phyloP scores from a whole-genome alignment of 1,140 invertebrate genomes.

The Neodiprion fabricii region DNA sequence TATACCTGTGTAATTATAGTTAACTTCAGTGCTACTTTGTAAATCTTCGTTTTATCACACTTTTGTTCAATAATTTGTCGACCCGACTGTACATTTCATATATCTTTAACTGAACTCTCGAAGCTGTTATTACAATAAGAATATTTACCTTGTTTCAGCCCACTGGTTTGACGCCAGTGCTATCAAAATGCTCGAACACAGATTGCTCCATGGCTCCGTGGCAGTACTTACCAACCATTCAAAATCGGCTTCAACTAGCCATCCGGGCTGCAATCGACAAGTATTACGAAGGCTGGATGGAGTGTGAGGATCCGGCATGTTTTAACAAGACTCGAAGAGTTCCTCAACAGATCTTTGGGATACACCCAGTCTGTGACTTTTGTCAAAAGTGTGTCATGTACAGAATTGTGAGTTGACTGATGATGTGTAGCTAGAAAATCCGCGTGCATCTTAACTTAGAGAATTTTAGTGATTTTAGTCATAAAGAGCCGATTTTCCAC shows the following conservation, averaged over 20 bases:
- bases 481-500: too few species aligned
- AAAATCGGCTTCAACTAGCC: constrained; percentile 74
- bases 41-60: too few species aligned
- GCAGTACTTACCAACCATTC: constrained; percentile 70
- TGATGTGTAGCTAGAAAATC: background rate
- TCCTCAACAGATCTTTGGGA: constrained; percentile 68
- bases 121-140: too few species aligned
- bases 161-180: constrained; percentile 53
- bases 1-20: background rate
- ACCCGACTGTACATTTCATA: too few species aligned
- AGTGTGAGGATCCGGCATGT: constrained; percentile 90
- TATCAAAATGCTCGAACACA: constrained; percentile 72
- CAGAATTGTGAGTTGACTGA: constrained; percentile 62
- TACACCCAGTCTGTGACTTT: constrained; percentile 76
- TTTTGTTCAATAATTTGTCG: too few species aligned
- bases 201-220: constrained; percentile 69
- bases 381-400: constrained; percentile 80
- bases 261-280: constrained; percentile 72
- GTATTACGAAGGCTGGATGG: constrained; percentile 82
- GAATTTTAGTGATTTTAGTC: too few species aligned
- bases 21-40: background rate
- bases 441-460: background rate
- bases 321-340: constrained; percentile 70
- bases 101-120: too few species aligned
- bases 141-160: constrained; percentile 29